These are phyloP conservation scores for Euura lappo DNA, from an alignment of 1,140 invertebrate genomes.

Conservation along the genomic window DNA sequence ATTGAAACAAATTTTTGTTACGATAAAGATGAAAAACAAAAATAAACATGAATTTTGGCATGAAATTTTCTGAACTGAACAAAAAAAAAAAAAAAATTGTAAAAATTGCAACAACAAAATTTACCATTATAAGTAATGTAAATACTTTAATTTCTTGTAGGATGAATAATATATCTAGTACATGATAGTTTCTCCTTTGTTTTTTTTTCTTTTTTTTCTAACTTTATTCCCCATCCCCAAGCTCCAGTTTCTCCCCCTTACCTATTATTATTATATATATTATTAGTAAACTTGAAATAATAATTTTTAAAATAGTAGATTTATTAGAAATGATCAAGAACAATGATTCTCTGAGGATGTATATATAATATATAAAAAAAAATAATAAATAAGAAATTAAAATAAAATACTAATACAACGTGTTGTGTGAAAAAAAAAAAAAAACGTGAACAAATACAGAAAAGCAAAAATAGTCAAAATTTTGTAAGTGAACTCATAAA, in stretches of 20 bases:
- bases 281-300: constrained; percentile 11
- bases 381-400: constrained; percentile 17
- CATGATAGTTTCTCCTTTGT: not conserved
- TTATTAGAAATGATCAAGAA: constrained; percentile 26
- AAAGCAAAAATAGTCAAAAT: no score
- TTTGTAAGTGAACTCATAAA: no score
- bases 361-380: constrained; percentile 32
- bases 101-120: not conserved
- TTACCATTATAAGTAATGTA: not conserved
- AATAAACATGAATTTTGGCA: not conserved
- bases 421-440: no score
- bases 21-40: not conserved
- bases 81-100: not conserved
- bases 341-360: constrained; percentile 37
- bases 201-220: not conserved
- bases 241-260: no score
- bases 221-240: no score
- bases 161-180: not conserved
- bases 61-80: not conserved
- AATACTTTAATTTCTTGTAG: not conserved
- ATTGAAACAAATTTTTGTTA: not conserved
- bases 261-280: no score
- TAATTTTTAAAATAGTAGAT: constrained; percentile 37
- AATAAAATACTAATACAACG: constrained; percentile 8
- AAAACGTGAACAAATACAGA: no score